A percentile compares a stretch with the other conserved stretches of the same genome.
Conservation (phyloP, 2,113 vertebrate genomes). For the Excalfactoria chinensis region DNA sequence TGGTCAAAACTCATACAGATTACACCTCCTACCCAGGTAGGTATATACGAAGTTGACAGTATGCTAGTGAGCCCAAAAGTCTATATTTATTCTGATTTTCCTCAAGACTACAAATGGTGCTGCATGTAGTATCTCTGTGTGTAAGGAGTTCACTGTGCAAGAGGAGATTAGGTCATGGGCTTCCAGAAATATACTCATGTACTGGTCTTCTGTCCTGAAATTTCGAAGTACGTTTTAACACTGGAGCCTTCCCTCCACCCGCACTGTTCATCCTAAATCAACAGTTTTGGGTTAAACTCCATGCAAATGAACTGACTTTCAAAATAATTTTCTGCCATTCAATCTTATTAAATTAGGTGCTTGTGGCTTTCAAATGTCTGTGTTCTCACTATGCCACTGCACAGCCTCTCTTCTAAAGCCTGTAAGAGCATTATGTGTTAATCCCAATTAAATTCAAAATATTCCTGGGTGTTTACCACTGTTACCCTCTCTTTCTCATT, state of each 20-base stretch:
- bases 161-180: not conserved
- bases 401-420: conserved; percentile 51
- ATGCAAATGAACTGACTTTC: conserved; percentile 48
- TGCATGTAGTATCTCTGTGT: not conserved
- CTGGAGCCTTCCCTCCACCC: not conserved
- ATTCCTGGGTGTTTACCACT: conserved; percentile 51
- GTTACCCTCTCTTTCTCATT: conserved; percentile 50
- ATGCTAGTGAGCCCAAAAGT: fast-evolving
- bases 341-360: conserved; percentile 63
- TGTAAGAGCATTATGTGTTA: conserved; percentile 33
- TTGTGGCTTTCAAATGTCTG: conserved; percentile 35
- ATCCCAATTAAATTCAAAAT: conserved; percentile 65
- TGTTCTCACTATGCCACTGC: not conserved
- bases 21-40: not conserved
- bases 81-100: not conserved
- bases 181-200: not conserved
- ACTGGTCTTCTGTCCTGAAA: not conserved
- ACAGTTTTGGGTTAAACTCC: conserved; percentile 53
- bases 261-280: conserved; percentile 44
- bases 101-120: fast-evolving
- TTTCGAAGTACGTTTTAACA: conserved; percentile 3
- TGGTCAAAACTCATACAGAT: not conserved
- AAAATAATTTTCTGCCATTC: conserved; percentile 61
- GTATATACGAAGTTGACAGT: not conserved
- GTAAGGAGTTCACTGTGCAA: not conserved